These are phyloP conservation scores for Zalophus californianus DNA, from an alignment of 2,797 vertebrate genomes.

Conservation along the genomic window DNA sequence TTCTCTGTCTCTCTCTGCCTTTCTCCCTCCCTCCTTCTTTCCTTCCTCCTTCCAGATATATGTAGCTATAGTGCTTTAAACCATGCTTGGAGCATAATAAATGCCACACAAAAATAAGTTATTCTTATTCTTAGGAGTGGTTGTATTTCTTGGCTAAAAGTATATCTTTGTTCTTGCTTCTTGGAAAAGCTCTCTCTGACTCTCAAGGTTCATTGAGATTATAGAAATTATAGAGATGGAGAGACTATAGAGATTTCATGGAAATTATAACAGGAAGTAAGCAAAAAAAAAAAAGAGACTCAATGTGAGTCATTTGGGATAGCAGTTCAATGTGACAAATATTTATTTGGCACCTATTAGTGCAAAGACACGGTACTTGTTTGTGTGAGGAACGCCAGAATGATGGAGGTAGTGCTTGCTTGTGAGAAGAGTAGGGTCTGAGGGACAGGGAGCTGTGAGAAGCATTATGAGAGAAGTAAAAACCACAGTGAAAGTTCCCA, in stretches of 20 bases:
- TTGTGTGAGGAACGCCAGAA: not conserved
- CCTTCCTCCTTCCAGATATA: not conserved
- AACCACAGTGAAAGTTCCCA: not conserved
- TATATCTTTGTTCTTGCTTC: not conserved
- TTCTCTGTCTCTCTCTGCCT: not conserved
- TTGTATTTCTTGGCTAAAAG: not conserved
- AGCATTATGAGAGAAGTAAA: not conserved
- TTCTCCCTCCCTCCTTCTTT: not conserved
- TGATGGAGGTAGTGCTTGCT: not conserved
- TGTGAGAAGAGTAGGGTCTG: not conserved
- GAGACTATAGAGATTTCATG: not conserved
- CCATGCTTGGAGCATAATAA: not conserved
- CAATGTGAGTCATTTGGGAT: not conserved
- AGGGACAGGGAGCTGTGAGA: not conserved
- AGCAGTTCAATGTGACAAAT: not conserved
- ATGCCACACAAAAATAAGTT: not conserved
- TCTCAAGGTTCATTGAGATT: not conserved
- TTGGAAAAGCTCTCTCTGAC: not conserved
- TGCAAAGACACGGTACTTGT: too few species aligned
- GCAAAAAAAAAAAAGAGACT: not conserved
- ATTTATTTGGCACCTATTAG: too few species aligned
- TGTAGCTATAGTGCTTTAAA: not conserved
- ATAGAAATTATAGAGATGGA: not conserved
- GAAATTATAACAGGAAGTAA: not conserved
- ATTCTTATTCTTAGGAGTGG: not conserved